Conservation (phyloP, 2,113 vertebrate genomes). For the Eonycteris spelaea region DNA sequence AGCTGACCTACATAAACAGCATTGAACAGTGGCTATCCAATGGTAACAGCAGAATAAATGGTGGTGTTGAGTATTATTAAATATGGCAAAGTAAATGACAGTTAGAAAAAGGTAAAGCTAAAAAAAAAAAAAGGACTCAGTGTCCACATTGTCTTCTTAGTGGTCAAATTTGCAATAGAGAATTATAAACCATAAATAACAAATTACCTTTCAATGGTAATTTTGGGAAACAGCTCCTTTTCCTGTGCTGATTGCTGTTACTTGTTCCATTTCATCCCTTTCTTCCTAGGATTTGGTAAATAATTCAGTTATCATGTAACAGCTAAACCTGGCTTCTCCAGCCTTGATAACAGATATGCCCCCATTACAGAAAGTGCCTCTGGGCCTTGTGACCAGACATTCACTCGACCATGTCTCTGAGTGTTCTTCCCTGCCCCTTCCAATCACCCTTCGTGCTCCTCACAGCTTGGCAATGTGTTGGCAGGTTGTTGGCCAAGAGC, state of each 20-base stretch:
- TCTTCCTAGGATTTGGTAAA: neutral
- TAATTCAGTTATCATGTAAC: neutral
- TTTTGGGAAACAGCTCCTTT: neutral
- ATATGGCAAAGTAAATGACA: neutral
- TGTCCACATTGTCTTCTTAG: neutral
- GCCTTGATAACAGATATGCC: neutral
- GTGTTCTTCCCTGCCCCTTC: neutral
- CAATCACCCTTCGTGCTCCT: neutral
- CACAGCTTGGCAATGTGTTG: neutral
- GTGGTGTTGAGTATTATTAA: neutral
- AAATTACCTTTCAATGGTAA: neutral
- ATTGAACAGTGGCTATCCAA: no score
- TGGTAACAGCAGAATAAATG: neutral
- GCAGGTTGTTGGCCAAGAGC: constrained; percentile 10
- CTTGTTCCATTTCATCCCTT: neutral
- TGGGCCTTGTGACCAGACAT: neutral
- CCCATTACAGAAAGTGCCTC: neutral
- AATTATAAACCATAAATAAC: neutral
- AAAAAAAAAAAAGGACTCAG: neutral
- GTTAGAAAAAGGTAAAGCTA: neutral
- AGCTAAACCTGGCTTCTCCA: neutral
- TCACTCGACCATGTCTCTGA: neutral
- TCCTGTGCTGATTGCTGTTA: neutral
- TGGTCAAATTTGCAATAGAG: neutral
- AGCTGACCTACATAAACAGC: neutral